Base-by-base conservation (phyloP, 2,113 vertebrate genomes). In the Anolis sagrei region DNA sequence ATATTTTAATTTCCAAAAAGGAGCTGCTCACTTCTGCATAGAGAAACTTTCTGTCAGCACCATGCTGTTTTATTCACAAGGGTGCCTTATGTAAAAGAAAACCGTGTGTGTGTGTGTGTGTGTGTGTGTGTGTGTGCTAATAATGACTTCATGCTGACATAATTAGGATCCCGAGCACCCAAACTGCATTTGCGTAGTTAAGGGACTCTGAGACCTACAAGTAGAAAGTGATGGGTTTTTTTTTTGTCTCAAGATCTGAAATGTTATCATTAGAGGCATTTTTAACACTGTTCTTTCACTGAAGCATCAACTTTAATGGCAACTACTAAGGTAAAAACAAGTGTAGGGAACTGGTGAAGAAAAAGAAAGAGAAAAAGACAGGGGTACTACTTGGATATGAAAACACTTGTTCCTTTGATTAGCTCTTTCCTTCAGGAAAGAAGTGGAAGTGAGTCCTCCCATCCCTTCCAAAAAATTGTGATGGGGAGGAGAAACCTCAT, bases 171-270 rank as follows among this genome's bases (percentile, higher is more conserved):
- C 25, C 44, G 11, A 70, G 27, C 32, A 66, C 34, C 69, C 18
- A 8, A 83, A 72, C 23, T 29, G 54, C 39, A 74, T 87, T 69
- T 78, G 58, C 58, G 4, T 79, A 62, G 68, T 83, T 64, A 74
- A 79, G 54, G 61, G 39, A 32, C 54, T 64, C 18, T 19, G 54
- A 74, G n/a, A 83, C 29, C 54, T 64, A 29, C 64, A 23, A 69
- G 49, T 11, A 51, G 32, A 34, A 84, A 84, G 44, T 29, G 36
- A 78, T 39, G n/a, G n/a, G n/a, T n/a, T n/a, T n/a, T n/a, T 18
- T 85, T 85, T 29, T 75, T 70, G 32, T 25, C 76, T 69, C 23
- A 36, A 84, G 54, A 78, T 58, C 48, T 82, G 68, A 72, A 58
- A 54, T 70, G n/a, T 76, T 54, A 44, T 70, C 18, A 29, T 84